Conservation (phyloP, 2,797 vertebrate genomes). For the Saguinus oedipus region DNA sequence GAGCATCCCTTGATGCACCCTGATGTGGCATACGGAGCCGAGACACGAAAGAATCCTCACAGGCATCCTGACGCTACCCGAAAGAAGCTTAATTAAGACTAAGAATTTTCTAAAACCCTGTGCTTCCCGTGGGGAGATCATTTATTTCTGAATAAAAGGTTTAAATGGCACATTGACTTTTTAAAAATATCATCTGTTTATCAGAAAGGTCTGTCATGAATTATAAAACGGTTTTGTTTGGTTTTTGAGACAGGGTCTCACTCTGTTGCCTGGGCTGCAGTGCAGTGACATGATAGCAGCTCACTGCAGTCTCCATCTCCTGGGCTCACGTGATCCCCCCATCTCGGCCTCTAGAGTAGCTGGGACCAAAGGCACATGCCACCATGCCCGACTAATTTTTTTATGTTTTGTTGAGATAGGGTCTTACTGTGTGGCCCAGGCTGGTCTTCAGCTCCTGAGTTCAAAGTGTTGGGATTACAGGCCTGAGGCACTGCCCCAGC, state of each 20-base stretch:
- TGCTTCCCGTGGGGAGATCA: not conserved
- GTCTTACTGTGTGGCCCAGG: not conserved
- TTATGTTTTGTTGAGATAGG: not conserved
- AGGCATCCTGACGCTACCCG: fast-evolving
- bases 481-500: not conserved
- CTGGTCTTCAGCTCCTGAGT: not conserved
- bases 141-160: not conserved
- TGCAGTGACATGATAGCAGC: not conserved
- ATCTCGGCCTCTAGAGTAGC: not conserved
- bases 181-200: not conserved
- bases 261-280: not conserved
- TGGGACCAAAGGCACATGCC: not conserved
- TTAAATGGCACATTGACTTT: not conserved
- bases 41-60: not conserved
- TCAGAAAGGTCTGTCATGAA: not conserved
- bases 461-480: not conserved
- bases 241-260: not conserved
- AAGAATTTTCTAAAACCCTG: not conserved
- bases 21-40: not conserved
- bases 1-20: fast-evolving
- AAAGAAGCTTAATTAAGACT: not conserved
- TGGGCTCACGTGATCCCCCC: not conserved
- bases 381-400: not conserved
- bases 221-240: not conserved
- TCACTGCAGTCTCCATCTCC: not conserved